Evolutionary conservation across 2,888 invertebrate genomes (phyloP).

Genomic region (Notocelia uddmanniana): DNA sequence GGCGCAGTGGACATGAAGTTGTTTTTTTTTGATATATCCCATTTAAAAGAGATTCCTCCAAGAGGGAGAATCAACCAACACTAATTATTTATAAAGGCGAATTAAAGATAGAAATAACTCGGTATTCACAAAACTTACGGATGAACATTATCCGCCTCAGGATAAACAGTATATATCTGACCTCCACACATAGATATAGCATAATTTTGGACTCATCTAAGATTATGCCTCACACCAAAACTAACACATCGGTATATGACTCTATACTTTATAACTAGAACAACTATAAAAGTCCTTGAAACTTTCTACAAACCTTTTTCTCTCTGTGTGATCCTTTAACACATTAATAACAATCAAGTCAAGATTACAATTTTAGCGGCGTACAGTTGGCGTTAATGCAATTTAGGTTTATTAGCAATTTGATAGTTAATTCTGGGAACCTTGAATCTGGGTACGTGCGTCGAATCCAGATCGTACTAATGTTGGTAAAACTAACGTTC

Average conservation of each 20-base stretch:
- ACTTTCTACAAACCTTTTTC: neutral
- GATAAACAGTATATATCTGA: too few species aligned
- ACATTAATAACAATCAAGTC: slow-evolving; percentile 1
- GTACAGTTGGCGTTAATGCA: slow-evolving; percentile 4
- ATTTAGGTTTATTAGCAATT: slow-evolving; percentile 27
- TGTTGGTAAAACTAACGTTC: neutral
- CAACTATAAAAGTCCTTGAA: neutral
- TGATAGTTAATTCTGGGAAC: slow-evolving; percentile 21
- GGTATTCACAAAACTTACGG: too few species aligned
- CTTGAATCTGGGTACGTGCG: slow-evolving; percentile 18
- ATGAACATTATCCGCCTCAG: too few species aligned
- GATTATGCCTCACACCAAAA: too few species aligned
- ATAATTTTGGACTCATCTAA: too few species aligned
- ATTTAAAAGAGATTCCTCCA: too few species aligned
- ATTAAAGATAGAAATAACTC: too few species aligned
- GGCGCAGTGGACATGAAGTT: neutral
- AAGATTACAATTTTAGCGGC: slow-evolving; percentile 1
- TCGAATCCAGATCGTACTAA: neutral
- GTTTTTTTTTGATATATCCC: too few species aligned
- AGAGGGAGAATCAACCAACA: too few species aligned
- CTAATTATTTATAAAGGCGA: too few species aligned
- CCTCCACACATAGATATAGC: too few species aligned
- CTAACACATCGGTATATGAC: too few species aligned
- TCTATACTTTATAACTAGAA: neutral
- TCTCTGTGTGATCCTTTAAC: neutral